Conservation (phyloP, 2,888 invertebrate genomes). For the Heliconius sara region DNA sequence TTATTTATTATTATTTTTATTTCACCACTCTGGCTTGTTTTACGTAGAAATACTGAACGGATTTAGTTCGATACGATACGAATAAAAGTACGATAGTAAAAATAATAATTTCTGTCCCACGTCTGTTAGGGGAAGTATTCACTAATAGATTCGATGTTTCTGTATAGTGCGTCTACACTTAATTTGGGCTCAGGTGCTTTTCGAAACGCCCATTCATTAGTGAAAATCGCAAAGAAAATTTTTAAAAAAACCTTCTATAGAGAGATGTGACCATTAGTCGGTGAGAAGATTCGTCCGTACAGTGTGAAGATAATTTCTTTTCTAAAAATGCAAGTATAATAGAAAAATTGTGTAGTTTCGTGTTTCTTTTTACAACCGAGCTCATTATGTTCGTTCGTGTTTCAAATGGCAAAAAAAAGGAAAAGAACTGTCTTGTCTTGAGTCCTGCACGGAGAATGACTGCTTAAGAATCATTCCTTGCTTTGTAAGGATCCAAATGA, state of each 20-base stretch:
- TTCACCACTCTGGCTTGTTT: too few relatives aligned
- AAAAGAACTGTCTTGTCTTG: not conserved
- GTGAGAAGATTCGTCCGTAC: not conserved
- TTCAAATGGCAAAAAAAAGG: conserved; percentile 5
- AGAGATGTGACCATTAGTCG: too few relatives aligned
- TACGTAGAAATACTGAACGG: too few relatives aligned
- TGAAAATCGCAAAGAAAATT: too few relatives aligned
- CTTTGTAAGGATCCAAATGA: conserved; percentile 32
- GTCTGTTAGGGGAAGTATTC: conserved; percentile 22
- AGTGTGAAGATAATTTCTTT: not conserved
- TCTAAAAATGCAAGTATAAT: not conserved
- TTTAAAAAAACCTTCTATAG: too few relatives aligned
- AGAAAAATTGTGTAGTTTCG: not conserved
- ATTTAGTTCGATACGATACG: too few relatives aligned
- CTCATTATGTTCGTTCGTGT: not conserved
- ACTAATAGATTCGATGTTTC: conserved; percentile 3
- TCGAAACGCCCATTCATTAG: conserved; percentile 6
- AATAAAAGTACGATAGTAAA: not conserved
- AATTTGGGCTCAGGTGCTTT: conserved; percentile 40
- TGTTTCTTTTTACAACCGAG: not conserved
- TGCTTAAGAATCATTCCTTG: conserved; percentile 31
- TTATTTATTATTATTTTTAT: too few relatives aligned
- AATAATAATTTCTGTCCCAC: not conserved
- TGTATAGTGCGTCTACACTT: conserved; percentile 31
- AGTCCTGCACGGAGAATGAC: conserved; percentile 22